A percentile compares a stretch with the other conserved stretches of the same genome.
phyloP scores from a whole-genome alignment of 2,888 invertebrate genomes.

The Autographa gamma region DNA sequence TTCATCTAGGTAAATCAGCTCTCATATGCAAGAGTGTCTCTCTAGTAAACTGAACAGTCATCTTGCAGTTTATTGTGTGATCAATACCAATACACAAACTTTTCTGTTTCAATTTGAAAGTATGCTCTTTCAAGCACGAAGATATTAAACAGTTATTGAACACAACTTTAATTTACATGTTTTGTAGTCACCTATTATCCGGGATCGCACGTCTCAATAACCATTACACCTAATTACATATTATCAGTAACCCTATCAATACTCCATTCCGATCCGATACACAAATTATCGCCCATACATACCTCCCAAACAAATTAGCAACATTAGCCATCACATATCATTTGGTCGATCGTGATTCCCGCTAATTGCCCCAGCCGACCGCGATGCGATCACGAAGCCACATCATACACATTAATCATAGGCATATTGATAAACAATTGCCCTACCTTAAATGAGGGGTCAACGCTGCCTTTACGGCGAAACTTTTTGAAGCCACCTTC shows the following conservation, averaged over 20 bases:
- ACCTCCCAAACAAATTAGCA: constrained; percentile 77
- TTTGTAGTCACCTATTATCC: background rate
- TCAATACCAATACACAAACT: too few relatives aligned
- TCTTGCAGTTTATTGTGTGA: too few relatives aligned
- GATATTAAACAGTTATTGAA: background rate
- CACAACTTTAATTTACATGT: background rate
- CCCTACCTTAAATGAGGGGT: constrained; percentile 88
- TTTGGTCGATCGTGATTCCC: constrained; percentile 78
- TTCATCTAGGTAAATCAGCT: too few relatives aligned
- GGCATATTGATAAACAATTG: constrained; percentile 88
- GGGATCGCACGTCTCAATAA: background rate
- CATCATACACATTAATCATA: constrained; percentile 84
- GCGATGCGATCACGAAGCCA: constrained; percentile 78
- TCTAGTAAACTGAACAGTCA: too few relatives aligned
- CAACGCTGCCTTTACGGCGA: constrained; percentile 69
- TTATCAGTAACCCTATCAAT: constrained; percentile 7
- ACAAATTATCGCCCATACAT: constrained; percentile 48
- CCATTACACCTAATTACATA: constrained; percentile 1
- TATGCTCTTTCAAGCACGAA: too few relatives aligned
- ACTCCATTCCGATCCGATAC: constrained; percentile 28
- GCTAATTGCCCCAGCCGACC: constrained; percentile 81
- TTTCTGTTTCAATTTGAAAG: too few relatives aligned
- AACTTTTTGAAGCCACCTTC: constrained; percentile 53
- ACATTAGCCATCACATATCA: constrained; percentile 83
- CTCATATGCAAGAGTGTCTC: too few relatives aligned